These are phyloP conservation scores for Trichopria drosophilae DNA, from an alignment of 2,888 invertebrate genomes.

Conservation along the genomic window DNA sequence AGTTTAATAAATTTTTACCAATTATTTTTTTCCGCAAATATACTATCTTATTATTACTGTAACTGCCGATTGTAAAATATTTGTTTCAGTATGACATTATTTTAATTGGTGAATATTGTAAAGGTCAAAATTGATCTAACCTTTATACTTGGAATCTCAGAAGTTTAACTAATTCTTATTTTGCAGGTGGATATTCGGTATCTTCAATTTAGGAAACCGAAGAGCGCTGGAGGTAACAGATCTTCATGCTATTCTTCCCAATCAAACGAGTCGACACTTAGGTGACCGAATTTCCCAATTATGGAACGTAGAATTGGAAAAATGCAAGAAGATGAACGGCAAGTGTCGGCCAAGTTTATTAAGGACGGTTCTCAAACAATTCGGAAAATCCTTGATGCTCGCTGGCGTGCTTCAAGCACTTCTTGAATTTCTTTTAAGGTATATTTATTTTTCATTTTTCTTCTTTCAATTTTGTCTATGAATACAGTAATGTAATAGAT, in stretches of 20 bases:
- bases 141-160: too few relatives aligned
- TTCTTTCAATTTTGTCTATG: background rate
- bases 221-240: constrained; percentile 75
- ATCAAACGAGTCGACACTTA: constrained; percentile 68
- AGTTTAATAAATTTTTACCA: too few relatives aligned
- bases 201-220: constrained; percentile 73
- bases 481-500: too few relatives aligned
- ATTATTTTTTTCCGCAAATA: too few relatives aligned
- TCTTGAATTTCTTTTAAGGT: constrained; percentile 68
- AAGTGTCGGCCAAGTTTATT: constrained; percentile 62
- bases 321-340: constrained; percentile 41
- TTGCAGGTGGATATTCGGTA: constrained; percentile 73
- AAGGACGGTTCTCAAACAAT: constrained; percentile 64
- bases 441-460: background rate
- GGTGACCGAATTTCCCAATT: constrained; percentile 59
- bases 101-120: too few relatives aligned
- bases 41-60: too few relatives aligned
- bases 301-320: constrained; percentile 59
- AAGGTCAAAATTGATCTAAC: too few relatives aligned
- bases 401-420: constrained; percentile 65
- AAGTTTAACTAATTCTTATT: constrained; percentile 14
- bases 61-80: too few relatives aligned
- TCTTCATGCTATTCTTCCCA: constrained; percentile 69
- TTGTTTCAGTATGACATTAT: too few relatives aligned
- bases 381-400: constrained; percentile 62